phyloP scores from a whole-genome alignment of 2,797 vertebrate genomes.

The Chrysocyon brachyurus region DNA sequence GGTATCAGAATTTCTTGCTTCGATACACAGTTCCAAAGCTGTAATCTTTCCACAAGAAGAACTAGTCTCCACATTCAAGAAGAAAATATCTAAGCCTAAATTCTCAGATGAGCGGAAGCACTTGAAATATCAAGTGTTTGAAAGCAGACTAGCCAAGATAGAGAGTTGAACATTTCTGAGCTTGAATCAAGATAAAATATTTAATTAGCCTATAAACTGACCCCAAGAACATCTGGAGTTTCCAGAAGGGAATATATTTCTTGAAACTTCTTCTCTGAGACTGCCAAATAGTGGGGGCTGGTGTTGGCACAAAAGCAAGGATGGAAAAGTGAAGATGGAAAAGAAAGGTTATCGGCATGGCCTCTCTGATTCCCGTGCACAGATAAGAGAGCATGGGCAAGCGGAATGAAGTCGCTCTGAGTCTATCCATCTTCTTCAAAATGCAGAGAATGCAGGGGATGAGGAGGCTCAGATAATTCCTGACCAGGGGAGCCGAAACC shows the following conservation, averaged over 20 bases:
- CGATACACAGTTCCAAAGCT: constrained; percentile 19
- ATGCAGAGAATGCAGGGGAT: background rate
- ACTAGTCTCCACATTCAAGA: background rate
- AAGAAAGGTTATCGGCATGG: constrained; percentile 68
- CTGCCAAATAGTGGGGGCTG: constrained; percentile 56
- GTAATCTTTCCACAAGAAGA: constrained; percentile 56
- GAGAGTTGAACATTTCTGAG: constrained; percentile 68
- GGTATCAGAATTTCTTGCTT: constrained; percentile 5
- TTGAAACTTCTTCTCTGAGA: constrained; percentile 72
- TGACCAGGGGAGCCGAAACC: background rate
- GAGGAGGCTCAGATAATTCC: constrained; percentile 53
- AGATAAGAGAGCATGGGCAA: constrained; percentile 57
- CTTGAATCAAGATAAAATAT: constrained; percentile 82
- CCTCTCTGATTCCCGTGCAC: constrained; percentile 47
- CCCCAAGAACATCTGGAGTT: constrained; percentile 73
- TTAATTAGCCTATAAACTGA: constrained; percentile 85
- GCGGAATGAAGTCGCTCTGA: background rate
- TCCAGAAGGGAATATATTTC: constrained; percentile 72
- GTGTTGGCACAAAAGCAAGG: constrained; percentile 72
- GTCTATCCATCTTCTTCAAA: constrained; percentile 58
- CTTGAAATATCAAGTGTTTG: constrained; percentile 78
- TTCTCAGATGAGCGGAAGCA: constrained; percentile 42
- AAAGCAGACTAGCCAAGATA: constrained; percentile 73
- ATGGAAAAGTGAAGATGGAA: constrained; percentile 79
- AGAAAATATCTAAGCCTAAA: constrained; percentile 61